Conservation (phyloP, 2,888 invertebrate genomes). For the Dicyrtoma fusca region DNA sequence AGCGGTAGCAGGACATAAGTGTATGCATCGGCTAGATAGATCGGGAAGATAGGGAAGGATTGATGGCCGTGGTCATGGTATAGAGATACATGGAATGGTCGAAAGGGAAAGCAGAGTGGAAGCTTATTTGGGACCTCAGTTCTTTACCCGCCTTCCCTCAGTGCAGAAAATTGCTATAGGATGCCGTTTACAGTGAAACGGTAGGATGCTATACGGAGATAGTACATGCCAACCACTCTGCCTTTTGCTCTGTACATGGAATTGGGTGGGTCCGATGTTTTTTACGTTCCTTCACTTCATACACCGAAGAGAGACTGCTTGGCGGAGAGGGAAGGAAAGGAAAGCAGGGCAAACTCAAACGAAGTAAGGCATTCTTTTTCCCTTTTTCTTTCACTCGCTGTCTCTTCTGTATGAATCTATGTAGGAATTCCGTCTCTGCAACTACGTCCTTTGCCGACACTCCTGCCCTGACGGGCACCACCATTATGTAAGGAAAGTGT, state of each 20-base stretch:
- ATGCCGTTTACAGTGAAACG: background rate
- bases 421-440: too few species aligned
- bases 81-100: background rate
- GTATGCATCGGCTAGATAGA: too few species aligned
- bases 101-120: background rate
- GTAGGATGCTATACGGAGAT: background rate
- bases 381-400: background rate
- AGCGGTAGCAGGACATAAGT: background rate
- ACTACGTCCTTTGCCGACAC: too few species aligned
- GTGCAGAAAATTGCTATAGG: background rate
- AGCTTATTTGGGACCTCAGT: slow-evolving; percentile 5
- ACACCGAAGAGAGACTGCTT: background rate
- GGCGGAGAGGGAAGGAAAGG: background rate
- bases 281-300: background rate
- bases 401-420: background rate
- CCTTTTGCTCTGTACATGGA: too few species aligned
- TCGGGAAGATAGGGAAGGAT: slow-evolving; percentile 3
- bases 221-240: background rate
- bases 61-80: background rate
- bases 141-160: slow-evolving; percentile 3
- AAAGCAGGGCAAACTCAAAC: slow-evolving; percentile 1
- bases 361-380: slow-evolving; percentile 6
- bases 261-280: slow-evolving; percentile 7
- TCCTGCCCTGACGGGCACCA: too few species aligned
- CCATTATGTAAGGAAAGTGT: too few species aligned